Percentiles rank a stretch among this genome's conserved stretches.
phyloP scores from a whole-genome alignment of 1,140 invertebrate species.

The Ceratosolen fusciceps region DNA sequence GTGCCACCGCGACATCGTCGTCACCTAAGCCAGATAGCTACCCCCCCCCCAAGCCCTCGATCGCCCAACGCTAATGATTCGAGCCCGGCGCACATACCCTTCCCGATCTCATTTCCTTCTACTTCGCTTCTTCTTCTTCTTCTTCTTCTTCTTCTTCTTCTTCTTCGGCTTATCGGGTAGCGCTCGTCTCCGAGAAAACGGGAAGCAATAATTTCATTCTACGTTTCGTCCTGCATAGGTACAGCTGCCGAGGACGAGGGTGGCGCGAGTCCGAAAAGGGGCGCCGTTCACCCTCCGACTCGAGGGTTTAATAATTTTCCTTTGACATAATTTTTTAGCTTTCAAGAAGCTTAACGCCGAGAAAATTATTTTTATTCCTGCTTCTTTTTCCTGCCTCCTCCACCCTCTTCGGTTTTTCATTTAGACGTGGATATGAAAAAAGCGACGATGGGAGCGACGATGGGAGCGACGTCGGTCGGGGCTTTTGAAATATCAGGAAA shows the following conservation, averaged over 20 bases:
- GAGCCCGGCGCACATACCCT: background rate
- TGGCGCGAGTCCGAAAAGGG: background rate
- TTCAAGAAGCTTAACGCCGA: background rate
- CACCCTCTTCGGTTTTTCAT: too few species aligned
- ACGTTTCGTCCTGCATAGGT: background rate
- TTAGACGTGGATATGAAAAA: too few species aligned
- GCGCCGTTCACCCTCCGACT: too few species aligned
- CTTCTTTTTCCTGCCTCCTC: background rate
- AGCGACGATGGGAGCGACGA: background rate
- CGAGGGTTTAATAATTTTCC: background rate
- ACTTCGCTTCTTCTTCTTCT: background rate
- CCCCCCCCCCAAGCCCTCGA: background rate
- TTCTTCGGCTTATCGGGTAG: background rate
- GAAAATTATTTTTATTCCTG: constrained; percentile 5
- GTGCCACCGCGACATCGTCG: background rate
- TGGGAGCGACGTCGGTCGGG: background rate
- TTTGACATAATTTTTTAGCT: background rate
- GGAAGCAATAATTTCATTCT: constrained; percentile 12
- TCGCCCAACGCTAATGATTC: constrained; percentile 13
- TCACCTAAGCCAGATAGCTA: too few species aligned
- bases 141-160: background rate
- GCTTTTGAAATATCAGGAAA: constrained; percentile 12
- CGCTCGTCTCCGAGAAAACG: background rate
- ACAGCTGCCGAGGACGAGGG: too few species aligned
- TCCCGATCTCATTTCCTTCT: background rate